A percentile compares a stretch with the other conserved stretches of the same genome.
Evolutionary conservation across 2,888 invertebrate species (phyloP).

Genomic region (Hecatera dysodea): DNA sequence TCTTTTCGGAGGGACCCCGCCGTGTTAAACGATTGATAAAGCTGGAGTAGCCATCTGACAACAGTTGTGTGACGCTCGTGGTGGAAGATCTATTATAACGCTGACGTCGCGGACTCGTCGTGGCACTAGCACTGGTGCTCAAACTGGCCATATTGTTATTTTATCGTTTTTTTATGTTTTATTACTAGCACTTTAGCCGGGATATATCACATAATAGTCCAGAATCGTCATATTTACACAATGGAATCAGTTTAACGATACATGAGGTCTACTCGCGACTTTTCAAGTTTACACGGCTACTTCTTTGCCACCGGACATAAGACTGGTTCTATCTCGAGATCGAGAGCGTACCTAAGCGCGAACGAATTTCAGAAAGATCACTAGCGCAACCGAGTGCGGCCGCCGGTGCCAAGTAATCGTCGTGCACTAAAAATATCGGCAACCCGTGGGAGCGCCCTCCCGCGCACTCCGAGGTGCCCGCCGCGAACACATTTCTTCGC

Average conservation of each 20-base stretch:
- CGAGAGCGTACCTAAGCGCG: slow-evolving; percentile 86
- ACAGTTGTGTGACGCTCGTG: slow-evolving; percentile 95
- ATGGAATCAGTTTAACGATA: slow-evolving; percentile 61
- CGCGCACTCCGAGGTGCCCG: slow-evolving; percentile 88
- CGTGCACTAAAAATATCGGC: slow-evolving; percentile 93
- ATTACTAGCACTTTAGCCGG: slow-evolving; percentile 80
- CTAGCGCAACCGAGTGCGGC: slow-evolving; percentile 89
- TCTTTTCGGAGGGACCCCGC: slow-evolving; percentile 94
- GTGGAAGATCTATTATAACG: slow-evolving; percentile 95
- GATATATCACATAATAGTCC: slow-evolving; percentile 82
- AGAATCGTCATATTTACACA: slow-evolving; percentile 82
- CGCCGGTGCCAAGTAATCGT: slow-evolving; percentile 92
- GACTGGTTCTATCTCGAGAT: slow-evolving; percentile 85
- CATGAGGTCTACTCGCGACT: slow-evolving; percentile 56
- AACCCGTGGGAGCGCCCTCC: slow-evolving; percentile 91
- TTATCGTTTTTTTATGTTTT: slow-evolving; percentile 58
- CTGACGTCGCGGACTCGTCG: slow-evolving; percentile 91
- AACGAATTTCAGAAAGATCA: slow-evolving; percentile 89
- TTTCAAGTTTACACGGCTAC: slow-evolving; percentile 72
- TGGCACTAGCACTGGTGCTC: slow-evolving; percentile 81
- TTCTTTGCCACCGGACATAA: slow-evolving; percentile 79
- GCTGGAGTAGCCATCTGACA: slow-evolving; percentile 96
- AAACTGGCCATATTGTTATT: slow-evolving; percentile 81
- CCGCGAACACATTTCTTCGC: slow-evolving; percentile 88
- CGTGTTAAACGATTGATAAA: slow-evolving; percentile 95